Base-by-base conservation (phyloP, 2,113 vertebrate genomes). In the Upupa epops region DNA sequence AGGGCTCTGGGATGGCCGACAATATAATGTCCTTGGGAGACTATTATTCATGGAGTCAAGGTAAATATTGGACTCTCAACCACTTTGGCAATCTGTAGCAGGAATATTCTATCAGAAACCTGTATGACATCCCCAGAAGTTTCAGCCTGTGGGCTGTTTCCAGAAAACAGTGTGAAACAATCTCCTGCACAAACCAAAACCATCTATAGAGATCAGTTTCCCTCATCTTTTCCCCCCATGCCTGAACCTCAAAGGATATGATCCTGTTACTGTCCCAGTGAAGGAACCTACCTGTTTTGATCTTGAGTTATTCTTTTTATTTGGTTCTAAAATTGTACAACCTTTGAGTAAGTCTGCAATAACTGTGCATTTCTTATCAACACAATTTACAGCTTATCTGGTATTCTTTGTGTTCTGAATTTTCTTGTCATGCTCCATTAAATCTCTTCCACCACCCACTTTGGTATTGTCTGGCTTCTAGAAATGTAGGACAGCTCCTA, bases 321-420 rank as follows among this genome's bases (percentile, higher is more conserved):
- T 87, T 72, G 59, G 51, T 83, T 34, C 34, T 59, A 19, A 86
- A 88, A 69, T 49, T 86, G 36, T 31, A 58, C 8, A 87, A 61
- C 9, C 0, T 1, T 65, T 79, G 71, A 92, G 16, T 76, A 48
- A 84, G 76, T 92, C 74, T 94, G 87, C 71, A 84, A 82, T 58
- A 91, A 92, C 78, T 69, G 46, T 66, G 65, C 32, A 59, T 65
- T 82, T 94, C 55, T 85, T 85, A 86, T 68, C 70, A 74, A 78
- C 32, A 37, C 82, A 76, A 78, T 66, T 94, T 92, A 84, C 36
- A 66, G 34, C 2, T 91, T 87, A 72, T 90, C 74, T 84, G 32
- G 49, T 72, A 58, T 65, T 69, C 58, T 91, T 84, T 80, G 4
- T n/a, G 88, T 83, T 78, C 36, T 42, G 31, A 42, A 55, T 82